phyloP scores from a whole-genome alignment of 1,140 invertebrate genomes.

The Dinoponera quadriceps region DNA sequence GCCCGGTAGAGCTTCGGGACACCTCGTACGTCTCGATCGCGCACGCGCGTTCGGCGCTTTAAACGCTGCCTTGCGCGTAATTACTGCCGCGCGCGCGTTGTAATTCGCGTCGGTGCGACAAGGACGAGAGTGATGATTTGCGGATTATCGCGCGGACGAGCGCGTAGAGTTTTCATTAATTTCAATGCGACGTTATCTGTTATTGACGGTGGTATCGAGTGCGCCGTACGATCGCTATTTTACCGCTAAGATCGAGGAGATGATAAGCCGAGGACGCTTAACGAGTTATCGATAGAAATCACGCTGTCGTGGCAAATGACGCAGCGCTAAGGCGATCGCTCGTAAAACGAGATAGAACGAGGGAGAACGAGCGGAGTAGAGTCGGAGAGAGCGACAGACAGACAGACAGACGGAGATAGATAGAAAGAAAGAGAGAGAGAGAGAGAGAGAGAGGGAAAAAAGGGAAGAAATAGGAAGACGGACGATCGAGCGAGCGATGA shows the following conservation, averaged over 20 bases:
- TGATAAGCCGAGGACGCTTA: slow-evolving; percentile 39
- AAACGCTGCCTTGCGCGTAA: slow-evolving; percentile 26
- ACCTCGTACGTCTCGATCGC: no score
- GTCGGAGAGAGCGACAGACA: no score
- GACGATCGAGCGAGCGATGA: not conserved
- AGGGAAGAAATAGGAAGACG: not conserved
- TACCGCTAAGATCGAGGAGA: slow-evolving; percentile 33
- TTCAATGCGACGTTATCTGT: slow-evolving; percentile 55
- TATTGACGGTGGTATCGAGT: slow-evolving; percentile 47
- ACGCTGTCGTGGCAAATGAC: slow-evolving; percentile 40
- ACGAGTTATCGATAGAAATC: slow-evolving; percentile 60
- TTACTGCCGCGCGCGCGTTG: slow-evolving; percentile 14
- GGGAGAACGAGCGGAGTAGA: no score
- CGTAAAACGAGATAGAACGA: not conserved
- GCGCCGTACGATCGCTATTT: slow-evolving; percentile 35
- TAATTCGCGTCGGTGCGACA: slow-evolving; percentile 46
- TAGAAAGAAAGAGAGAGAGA: no score
- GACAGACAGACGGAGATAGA: no score
- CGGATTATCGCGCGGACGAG: slow-evolving; percentile 14
- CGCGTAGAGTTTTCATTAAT: slow-evolving; percentile 44
- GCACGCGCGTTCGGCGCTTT: not conserved
- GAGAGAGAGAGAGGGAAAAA: not conserved
- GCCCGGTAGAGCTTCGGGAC: no score
- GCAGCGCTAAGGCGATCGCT: slow-evolving; percentile 28
- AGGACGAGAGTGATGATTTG: slow-evolving; percentile 47